Evolutionary conservation across 2,113 vertebrate genomes (phyloP).

Genomic region (Astur gentilis): DNA sequence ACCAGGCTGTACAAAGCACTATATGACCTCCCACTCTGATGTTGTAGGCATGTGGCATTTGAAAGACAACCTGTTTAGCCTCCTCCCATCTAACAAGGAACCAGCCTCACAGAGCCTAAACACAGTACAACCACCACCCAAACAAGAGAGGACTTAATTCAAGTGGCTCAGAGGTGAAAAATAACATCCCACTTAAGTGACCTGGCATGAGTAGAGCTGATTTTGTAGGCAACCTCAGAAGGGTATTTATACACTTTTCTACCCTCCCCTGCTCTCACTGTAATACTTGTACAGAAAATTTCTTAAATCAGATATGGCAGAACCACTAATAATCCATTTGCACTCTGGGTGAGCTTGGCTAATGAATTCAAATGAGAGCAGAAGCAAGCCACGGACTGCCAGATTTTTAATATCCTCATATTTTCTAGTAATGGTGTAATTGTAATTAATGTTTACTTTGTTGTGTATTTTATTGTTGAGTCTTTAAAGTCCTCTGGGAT

Average conservation of each 20-base stretch:
- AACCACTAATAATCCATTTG: neutral
- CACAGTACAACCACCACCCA: neutral
- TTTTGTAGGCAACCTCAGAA: neutral
- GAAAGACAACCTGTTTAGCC: neutral
- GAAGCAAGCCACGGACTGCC: neutral
- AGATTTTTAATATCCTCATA: conserved; percentile 51
- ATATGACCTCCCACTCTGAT: neutral
- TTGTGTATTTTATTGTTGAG: conserved; percentile 38
- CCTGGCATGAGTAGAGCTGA: neutral
- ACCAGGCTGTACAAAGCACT: neutral
- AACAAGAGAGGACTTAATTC: neutral
- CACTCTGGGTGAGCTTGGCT: neutral
- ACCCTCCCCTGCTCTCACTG: neutral
- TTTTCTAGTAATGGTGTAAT: conserved; percentile 37
- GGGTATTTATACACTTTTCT: neutral
- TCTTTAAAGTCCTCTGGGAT: conserved; percentile 42
- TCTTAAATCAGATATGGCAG: neutral
- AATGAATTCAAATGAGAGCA: conserved; percentile 41
- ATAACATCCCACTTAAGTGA: neutral
- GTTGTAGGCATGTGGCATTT: neutral
- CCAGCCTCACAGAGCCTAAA: neutral
- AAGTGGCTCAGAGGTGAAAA: neutral
- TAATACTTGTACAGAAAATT: neutral
- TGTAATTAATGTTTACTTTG: conserved; percentile 59
- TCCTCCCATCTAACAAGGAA: neutral